Conservation (phyloP, 30 jellyfish, hydroid and myxozoan genomes). For the Aurelia sp. region DNA sequence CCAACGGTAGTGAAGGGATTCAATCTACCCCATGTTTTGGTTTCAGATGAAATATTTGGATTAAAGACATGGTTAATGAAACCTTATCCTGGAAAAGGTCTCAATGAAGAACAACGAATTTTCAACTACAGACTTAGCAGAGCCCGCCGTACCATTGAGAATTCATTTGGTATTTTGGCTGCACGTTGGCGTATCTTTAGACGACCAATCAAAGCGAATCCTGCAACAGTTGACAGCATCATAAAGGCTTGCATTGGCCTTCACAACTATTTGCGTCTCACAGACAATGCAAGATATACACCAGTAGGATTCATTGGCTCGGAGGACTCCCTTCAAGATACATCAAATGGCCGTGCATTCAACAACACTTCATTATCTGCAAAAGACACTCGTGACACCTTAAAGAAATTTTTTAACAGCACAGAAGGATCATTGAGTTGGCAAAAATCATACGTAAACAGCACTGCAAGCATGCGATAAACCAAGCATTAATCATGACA, state of each 20-base stretch:
- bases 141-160: slow-evolving; percentile 66
- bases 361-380: slow-evolving; percentile 3
- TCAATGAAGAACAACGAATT: slow-evolving; percentile 27
- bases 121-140: slow-evolving; percentile 56
- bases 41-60: slow-evolving; percentile 64
- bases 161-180: slow-evolving; percentile 56
- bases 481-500: too few relatives aligned
- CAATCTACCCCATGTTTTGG: slow-evolving; percentile 45
- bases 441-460: slow-evolving; percentile 44
- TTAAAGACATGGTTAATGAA: slow-evolving; percentile 56
- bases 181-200: slow-evolving; percentile 76
- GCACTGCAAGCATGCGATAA: background rate
- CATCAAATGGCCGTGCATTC: slow-evolving; percentile 16
- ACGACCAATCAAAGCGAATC: slow-evolving; percentile 68
- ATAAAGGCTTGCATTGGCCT: slow-evolving; percentile 67
- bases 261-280: slow-evolving; percentile 75
- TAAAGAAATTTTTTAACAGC: slow-evolving; percentile 35
- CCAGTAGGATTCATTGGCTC: slow-evolving; percentile 70
- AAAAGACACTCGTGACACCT: background rate
- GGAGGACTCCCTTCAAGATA: slow-evolving; percentile 20
- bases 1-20: slow-evolving; percentile 8
- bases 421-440: slow-evolving; percentile 47
- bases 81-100: slow-evolving; percentile 68
- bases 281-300: slow-evolving; percentile 58
- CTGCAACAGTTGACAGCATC: slow-evolving; percentile 55